Evolutionary conservation across 2,888 invertebrate genomes (phyloP), one percentile per base, ranked within the genome.

Genomic region (Trissonchulus latispiculum): DNA sequence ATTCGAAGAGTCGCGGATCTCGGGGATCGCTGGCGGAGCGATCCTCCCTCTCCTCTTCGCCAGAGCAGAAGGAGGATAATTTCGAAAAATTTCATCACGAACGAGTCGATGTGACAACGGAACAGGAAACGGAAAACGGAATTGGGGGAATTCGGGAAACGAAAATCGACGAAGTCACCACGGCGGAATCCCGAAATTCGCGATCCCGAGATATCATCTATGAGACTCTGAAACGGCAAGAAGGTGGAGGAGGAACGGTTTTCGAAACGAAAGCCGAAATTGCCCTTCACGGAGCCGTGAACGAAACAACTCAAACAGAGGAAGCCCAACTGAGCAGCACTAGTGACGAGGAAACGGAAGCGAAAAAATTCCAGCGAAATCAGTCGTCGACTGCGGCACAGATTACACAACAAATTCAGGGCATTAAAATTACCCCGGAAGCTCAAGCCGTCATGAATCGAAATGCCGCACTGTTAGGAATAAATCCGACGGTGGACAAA

Each of bases 161-260:
- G n/a, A 62, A 62, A 3, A 8, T 28, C 3, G 29, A 62, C 29
- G n/a, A 62, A 15, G n/a, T 62, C 28, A 29, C 28, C 15, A 62
- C 64, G 15, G 3, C 29, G 64, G 28, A 3, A 3, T 23, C n/a
- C 15, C 15, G 28, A 28, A 15, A 18, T 15, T 3, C 68, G 33
- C n/a, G n/a, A n/a, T 2, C 68, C 33, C 37, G 37, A 8, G 37
- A 23, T 35, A 32, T 31, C 28, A 73, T 73, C 32, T 73, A 73
- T 36, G 73, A 73, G 61, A 64, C 73, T 61, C 36, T 73, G 61
- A 73, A 71, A 32, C 32, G 3, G 23, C 28, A 33, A 1, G 36
- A 29, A 2, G 18, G 33, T 8, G 36, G n/a, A 2, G 18, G 33
- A 3, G n/a, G 23, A 8, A 31, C n/a, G 61, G n/a, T 73, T n/a